These are phyloP conservation scores for Aphelinus certus DNA, from an alignment of 1,140 invertebrate genomes.

Conservation along the genomic window DNA sequence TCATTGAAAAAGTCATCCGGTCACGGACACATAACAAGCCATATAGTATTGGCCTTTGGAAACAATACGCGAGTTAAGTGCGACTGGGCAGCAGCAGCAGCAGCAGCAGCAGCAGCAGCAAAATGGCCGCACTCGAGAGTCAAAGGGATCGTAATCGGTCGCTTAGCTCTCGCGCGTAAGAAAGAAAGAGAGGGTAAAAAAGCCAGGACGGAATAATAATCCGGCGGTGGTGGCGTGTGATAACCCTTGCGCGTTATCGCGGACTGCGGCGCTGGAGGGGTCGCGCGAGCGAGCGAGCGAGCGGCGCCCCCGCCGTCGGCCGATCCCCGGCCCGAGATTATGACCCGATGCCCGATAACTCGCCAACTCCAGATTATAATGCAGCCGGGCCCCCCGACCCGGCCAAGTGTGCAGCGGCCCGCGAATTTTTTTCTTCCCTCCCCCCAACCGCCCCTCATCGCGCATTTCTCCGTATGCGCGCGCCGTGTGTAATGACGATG, in stretches of 20 bases:
- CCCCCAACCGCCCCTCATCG: background rate
- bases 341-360: constrained; percentile 61
- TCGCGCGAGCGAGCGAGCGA: background rate
- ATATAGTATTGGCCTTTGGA: too few relatives aligned
- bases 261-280: constrained; percentile 43
- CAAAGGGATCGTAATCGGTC: constrained; percentile 58
- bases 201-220: constrained; percentile 54
- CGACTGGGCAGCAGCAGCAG: background rate
- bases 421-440: background rate
- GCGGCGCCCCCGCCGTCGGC: constrained; percentile 41
- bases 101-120: constrained; percentile 43
- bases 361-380: constrained; percentile 60
- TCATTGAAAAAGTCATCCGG: too few relatives aligned
- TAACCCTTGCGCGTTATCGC: constrained; percentile 64
- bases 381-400: constrained; percentile 42
- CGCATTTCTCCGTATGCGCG: too few relatives aligned
- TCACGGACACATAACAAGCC: too few relatives aligned
- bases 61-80: too few relatives aligned
- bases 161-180: background rate
- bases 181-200: constrained; percentile 37
- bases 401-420: too few relatives aligned
- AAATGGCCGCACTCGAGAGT: constrained; percentile 51
- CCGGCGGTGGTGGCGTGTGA: constrained; percentile 53
- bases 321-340: constrained; percentile 60
- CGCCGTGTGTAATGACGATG: too few relatives aligned